These are phyloP conservation scores for Drosophila bunnanda DNA, from an alignment of 2,888 invertebrate species.

Conservation along the genomic window DNA sequence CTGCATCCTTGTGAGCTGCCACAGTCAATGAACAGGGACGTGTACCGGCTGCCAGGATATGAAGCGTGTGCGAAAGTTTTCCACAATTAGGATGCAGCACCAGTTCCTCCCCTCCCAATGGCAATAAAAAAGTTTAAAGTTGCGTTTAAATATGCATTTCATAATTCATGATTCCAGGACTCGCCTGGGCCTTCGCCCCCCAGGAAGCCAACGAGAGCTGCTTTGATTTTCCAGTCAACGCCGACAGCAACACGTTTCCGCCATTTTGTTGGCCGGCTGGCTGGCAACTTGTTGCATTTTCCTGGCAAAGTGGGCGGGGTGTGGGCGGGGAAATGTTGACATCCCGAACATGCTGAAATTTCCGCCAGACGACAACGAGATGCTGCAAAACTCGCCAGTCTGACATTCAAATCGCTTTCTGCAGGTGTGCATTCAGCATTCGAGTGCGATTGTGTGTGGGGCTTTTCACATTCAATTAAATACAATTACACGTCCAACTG, in stretches of 20 bases:
- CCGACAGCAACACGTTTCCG: slow-evolving; percentile 74
- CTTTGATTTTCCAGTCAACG: slow-evolving; percentile 54
- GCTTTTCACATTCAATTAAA: slow-evolving; percentile 54
- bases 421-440: slow-evolving; percentile 38
- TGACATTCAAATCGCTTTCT: slow-evolving; percentile 68
- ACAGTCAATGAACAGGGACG: slow-evolving; percentile 76
- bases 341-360: slow-evolving; percentile 66
- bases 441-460: slow-evolving; percentile 31
- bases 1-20: slow-evolving; percentile 60
- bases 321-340: slow-evolving; percentile 52
- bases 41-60: slow-evolving; percentile 64
- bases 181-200: background rate
- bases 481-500: slow-evolving; percentile 57
- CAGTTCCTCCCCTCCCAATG: slow-evolving; percentile 43
- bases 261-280: slow-evolving; percentile 70
- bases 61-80: slow-evolving; percentile 73
- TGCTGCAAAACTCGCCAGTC: slow-evolving; percentile 52
- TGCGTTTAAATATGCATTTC: slow-evolving; percentile 75
- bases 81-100: slow-evolving; percentile 70
- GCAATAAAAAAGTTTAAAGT: slow-evolving; percentile 79
- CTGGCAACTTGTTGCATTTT: slow-evolving; percentile 70
- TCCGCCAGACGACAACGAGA: slow-evolving; percentile 55
- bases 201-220: background rate
- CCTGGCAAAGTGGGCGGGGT: background rate
- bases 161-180: slow-evolving; percentile 60